phyloP scores from a whole-genome alignment of 2,797 vertebrate species.

The Gobio occitaniae region DNA sequence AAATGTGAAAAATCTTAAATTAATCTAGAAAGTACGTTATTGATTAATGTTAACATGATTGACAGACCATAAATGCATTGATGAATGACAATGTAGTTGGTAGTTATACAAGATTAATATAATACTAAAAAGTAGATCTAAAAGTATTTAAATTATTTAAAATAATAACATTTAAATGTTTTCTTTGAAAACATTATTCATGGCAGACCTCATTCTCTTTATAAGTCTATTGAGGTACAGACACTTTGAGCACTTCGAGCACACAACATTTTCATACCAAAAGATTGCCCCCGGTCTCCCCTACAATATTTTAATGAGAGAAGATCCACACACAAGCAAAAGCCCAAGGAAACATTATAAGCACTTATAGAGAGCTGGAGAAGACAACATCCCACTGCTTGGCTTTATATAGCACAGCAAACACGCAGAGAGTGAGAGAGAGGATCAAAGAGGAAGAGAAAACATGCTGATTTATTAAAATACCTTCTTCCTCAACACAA shows the following conservation, averaged over 20 bases:
- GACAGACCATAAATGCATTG: neutral
- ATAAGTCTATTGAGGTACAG: neutral
- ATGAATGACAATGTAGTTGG: neutral
- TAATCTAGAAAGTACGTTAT: neutral
- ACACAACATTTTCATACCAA: neutral
- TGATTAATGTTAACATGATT: neutral
- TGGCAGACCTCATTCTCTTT: neutral
- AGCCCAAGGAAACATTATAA: constrained; percentile 63
- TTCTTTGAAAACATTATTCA: neutral
- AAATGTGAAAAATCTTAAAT: neutral
- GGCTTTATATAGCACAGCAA: constrained; percentile 50
- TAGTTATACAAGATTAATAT: neutral
- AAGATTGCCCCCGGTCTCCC: neutral
- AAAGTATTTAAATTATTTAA: neutral
- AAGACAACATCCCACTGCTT: constrained; percentile 20
- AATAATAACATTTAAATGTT: neutral
- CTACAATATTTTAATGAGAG: constrained; percentile 3
- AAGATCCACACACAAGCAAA: constrained; percentile 42
- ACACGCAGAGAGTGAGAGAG: constrained; percentile 24
- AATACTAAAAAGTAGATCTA: neutral
- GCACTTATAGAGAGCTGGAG: constrained; percentile 56
- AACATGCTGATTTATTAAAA: constrained; percentile 58
- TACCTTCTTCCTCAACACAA: constrained; percentile 51
- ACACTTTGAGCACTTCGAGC: neutral
- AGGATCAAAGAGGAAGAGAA: constrained; percentile 40